These are phyloP conservation scores for Bufo bufo DNA, from an alignment of 2,113 vertebrate species.

Conservation along the genomic window DNA sequence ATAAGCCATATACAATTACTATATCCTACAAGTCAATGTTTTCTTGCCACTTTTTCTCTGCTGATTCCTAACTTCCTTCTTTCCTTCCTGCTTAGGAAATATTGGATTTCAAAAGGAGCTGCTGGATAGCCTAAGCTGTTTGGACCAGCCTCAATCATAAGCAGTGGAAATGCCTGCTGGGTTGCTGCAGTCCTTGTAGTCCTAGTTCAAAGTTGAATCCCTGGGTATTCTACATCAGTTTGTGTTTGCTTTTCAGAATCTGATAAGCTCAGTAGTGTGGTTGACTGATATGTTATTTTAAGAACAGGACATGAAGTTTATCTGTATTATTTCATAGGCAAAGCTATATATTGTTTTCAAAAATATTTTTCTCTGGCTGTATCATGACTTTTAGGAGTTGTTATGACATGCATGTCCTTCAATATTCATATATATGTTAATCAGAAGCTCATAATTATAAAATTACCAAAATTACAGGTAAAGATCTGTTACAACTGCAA, in stretches of 20 bases:
- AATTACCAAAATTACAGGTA: no score
- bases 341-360: background rate
- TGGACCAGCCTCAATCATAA: slow-evolving; percentile 61
- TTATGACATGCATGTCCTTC: background rate
- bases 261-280: slow-evolving; percentile 54
- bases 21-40: slow-evolving; percentile 60
- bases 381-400: no score
- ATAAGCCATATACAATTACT: slow-evolving; percentile 58
- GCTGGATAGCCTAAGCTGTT: slow-evolving; percentile 63
- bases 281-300: slow-evolving; percentile 54
- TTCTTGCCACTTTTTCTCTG: slow-evolving; percentile 56
- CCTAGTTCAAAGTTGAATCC: slow-evolving; percentile 60
- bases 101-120: slow-evolving; percentile 61
- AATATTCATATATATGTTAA: slow-evolving; percentile 21
- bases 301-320: slow-evolving; percentile 5
- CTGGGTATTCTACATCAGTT: slow-evolving; percentile 54
- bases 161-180: slow-evolving; percentile 60
- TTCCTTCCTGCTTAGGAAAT: slow-evolving; percentile 62
- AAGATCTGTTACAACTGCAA: no score
- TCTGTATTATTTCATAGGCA: slow-evolving; percentile 17
- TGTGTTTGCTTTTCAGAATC: slow-evolving; percentile 62
- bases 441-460: no score
- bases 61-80: slow-evolving; percentile 58
- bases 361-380: background rate
- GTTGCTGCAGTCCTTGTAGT: slow-evolving; percentile 59